Percentiles rank a stretch among this genome's conserved stretches.
These are phyloP conservation scores for Taurulus bubalis DNA, from an alignment of 2,113 vertebrate genomes.

Conservation along the genomic window DNA sequence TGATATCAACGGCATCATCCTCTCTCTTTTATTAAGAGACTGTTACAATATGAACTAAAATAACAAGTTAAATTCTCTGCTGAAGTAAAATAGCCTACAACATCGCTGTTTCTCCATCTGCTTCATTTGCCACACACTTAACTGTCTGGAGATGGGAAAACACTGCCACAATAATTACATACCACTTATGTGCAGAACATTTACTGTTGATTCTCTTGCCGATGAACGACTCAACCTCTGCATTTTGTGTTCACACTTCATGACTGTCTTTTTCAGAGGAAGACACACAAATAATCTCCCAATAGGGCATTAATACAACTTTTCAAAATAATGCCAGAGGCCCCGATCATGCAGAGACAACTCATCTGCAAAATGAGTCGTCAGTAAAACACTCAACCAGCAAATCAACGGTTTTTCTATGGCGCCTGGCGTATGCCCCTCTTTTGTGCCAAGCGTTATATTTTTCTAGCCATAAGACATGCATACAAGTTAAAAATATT, in stretches of 20 bases:
- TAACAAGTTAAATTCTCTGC: slow-evolving; percentile 4
- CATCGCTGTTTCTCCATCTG: neutral
- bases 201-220: neutral
- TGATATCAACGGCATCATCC: neutral
- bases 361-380: too few relatives aligned
- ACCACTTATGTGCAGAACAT: slow-evolving; percentile 10
- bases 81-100: neutral
- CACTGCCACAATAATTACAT: slow-evolving; percentile 3
- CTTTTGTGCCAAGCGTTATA: too few relatives aligned
- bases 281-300: neutral
- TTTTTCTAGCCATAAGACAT: too few relatives aligned
- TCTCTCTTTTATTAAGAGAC: neutral
- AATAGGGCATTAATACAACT: neutral
- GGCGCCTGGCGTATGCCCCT: neutral
- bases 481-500: too few relatives aligned
- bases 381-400: neutral
- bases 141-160: neutral
- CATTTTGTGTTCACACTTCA: neutral
- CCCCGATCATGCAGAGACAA: too few relatives aligned
- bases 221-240: neutral
- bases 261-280: neutral
- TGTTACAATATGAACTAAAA: neutral
- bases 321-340: neutral
- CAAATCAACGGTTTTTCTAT: neutral
- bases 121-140: neutral